phyloP scores from a whole-genome alignment of 2,113 vertebrate species.

The Tupaia tana region DNA sequence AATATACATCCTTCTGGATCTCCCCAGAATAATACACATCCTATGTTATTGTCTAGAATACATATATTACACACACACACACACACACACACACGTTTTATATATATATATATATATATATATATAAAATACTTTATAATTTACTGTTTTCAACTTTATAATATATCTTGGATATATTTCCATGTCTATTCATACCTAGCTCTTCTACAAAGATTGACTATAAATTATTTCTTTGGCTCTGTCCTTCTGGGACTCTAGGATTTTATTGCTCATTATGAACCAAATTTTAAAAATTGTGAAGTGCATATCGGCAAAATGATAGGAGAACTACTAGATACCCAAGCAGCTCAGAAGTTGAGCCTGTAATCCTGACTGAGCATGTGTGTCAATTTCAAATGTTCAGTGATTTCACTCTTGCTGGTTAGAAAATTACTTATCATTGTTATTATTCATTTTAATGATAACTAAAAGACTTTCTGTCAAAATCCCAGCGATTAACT shows the following conservation, averaged over 20 bases:
- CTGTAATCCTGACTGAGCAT: constrained; percentile 16
- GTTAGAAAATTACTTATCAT: constrained; percentile 59
- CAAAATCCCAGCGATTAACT: constrained; percentile 48
- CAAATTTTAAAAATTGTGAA: constrained; percentile 44
- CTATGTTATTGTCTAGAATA: constrained; percentile 13
- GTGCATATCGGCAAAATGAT: background rate
- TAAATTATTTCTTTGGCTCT: background rate
- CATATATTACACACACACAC: background rate
- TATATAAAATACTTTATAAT: background rate
- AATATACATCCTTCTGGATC: background rate
- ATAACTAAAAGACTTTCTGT: constrained; percentile 51
- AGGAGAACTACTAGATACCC: background rate
- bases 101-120: background rate
- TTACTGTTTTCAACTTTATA: background rate
- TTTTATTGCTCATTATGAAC: background rate
- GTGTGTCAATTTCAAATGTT: constrained; percentile 26
- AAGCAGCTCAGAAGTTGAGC: constrained; percentile 18
- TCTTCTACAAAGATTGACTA: constrained; percentile 36
- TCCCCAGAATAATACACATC: background rate
- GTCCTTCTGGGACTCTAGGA: constrained; percentile 7
- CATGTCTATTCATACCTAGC: background rate
- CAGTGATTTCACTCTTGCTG: constrained; percentile 49
- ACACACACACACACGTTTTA: too few species aligned
- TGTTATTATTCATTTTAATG: constrained; percentile 55
- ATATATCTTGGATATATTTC: background rate